Percentiles rank a stretch among this genome's conserved stretches.
Evolutionary conservation across 2,113 vertebrate genomes (phyloP).

Genomic region (Bufo bufo): DNA sequence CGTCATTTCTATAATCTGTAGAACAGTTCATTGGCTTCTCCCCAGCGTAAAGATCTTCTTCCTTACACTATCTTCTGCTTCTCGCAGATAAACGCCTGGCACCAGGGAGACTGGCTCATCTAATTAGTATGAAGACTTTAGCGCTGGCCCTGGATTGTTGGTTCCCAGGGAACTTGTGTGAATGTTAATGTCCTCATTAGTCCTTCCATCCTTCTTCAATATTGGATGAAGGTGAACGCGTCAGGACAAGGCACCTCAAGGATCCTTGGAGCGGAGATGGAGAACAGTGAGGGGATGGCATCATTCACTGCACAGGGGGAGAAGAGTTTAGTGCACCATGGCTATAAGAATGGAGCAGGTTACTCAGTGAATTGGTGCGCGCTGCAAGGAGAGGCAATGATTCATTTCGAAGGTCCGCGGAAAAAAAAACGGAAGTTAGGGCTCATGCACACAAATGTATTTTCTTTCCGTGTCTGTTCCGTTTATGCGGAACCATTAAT

Average conservation of each 20-base stretch:
- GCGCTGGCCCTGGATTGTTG: conserved; percentile 68
- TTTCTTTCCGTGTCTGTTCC: too few species aligned
- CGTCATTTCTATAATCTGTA: conserved; percentile 65
- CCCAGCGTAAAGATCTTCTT: conserved; percentile 65
- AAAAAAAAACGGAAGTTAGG: too few species aligned
- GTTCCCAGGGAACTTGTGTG: conserved; percentile 68
- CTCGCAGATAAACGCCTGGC: conserved; percentile 73
- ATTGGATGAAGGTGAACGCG: neutral
- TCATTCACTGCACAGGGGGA: neutral
- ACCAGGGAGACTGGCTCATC: conserved; percentile 72
- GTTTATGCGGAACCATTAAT: too few species aligned
- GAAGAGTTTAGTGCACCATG: neutral
- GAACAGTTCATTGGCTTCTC: conserved; percentile 68
- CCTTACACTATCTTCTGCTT: conserved; percentile 69
- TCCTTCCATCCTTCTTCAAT: conserved; percentile 33
- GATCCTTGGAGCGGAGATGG: neutral
- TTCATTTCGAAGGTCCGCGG: too few species aligned
- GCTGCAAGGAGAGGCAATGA: too few species aligned
- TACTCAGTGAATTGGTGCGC: too few species aligned
- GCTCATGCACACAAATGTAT: too few species aligned
- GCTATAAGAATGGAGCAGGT: too few species aligned
- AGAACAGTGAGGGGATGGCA: neutral
- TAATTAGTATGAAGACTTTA: conserved; percentile 76
- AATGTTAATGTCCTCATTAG: conserved; percentile 71
- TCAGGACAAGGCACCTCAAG: conserved; percentile 28